Base-by-base conservation (phyloP, 1,140 invertebrate genomes). In the Hycleus cichorii region DNA sequence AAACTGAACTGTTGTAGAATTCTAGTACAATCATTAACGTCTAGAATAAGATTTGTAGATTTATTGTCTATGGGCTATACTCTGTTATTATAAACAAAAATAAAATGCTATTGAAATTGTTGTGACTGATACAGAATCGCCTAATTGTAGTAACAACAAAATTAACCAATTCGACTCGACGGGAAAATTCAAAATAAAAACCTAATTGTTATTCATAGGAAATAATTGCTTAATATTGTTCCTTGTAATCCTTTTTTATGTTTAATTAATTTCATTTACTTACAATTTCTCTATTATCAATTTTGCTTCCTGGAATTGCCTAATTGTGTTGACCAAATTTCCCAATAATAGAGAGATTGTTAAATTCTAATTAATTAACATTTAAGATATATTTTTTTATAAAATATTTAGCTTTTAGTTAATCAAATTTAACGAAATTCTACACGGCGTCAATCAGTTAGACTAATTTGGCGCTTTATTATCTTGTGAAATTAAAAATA, bases 111-210 rank as follows among this genome's bases (percentile, higher is more conserved):
- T 49, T 49, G 46, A 55, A 54, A 32, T 59, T 56, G 58, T 60
- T 56, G 58, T 56, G 58, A 60, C 58, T 60, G 58, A 60, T 60
- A 58, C 57, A 52, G 52, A 18, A 56, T 60, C 50, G 58, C 58
- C 58, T 60, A 60, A 60, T 49, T 60, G 47, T 55, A 48, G 40
- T 3, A 32, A 32, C 18, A 32, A 32, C 32, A 32, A 32, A 32
- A 32, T 32, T 32, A 32, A 18, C 18, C 18, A 18, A 18, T 18
- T 18, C 18, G 18, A 18, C 18, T 18, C 18, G 18, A 18, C 18
- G 18, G 12, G 18, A 18, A 18, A 18, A 18, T 18, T 18, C 18
- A 18, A 18, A 51, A 53, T 50, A 50, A 50, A 52, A 52, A 27
- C 18, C 45, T 45, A 53, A 45, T 32, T 55, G 46, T 47, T 39